Percentiles rank a stretch among this genome's conserved stretches.
Conservation (phyloP, 2,888 invertebrate genomes). For the Lutraria lutraria region DNA sequence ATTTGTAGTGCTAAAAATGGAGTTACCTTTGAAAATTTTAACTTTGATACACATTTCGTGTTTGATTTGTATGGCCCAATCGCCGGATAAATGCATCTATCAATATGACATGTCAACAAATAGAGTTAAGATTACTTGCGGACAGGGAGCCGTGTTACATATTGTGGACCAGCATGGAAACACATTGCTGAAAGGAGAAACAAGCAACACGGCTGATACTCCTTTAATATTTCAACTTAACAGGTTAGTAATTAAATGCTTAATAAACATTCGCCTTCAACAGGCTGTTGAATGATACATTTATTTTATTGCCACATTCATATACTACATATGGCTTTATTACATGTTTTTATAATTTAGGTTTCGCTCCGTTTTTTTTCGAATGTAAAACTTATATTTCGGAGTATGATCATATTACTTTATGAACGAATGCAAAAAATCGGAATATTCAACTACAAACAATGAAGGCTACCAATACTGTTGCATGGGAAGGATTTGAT, state of each 20-base stretch:
- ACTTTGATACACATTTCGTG: not conserved
- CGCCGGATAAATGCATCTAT: constrained; percentile 66
- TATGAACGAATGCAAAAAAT: too few relatives aligned
- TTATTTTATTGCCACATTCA: too few relatives aligned
- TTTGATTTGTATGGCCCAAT: constrained; percentile 18
- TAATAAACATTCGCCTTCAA: not conserved
- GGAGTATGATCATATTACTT: too few relatives aligned
- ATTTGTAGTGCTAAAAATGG: not conserved
- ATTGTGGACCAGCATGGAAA: constrained; percentile 72
- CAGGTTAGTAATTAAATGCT: constrained; percentile 51
- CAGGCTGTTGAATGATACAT: not conserved
- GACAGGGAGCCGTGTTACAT: constrained; percentile 69
- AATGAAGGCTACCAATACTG: too few relatives aligned
- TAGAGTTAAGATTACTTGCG: constrained; percentile 69
- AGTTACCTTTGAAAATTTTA: not conserved
- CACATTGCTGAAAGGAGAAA: constrained; percentile 68
- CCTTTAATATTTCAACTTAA: constrained; percentile 63
- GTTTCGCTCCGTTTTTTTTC: too few relatives aligned
- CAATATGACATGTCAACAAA: constrained; percentile 70
- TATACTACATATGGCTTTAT: too few relatives aligned
- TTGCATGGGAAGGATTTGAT: too few relatives aligned
- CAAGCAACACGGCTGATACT: constrained; percentile 50
- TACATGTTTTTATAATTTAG: too few relatives aligned
- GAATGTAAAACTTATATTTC: too few relatives aligned
- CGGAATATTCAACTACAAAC: too few relatives aligned